Base-by-base conservation (phyloP, 2,888 invertebrate species). In the Caenorhabditis zanzibari region DNA sequence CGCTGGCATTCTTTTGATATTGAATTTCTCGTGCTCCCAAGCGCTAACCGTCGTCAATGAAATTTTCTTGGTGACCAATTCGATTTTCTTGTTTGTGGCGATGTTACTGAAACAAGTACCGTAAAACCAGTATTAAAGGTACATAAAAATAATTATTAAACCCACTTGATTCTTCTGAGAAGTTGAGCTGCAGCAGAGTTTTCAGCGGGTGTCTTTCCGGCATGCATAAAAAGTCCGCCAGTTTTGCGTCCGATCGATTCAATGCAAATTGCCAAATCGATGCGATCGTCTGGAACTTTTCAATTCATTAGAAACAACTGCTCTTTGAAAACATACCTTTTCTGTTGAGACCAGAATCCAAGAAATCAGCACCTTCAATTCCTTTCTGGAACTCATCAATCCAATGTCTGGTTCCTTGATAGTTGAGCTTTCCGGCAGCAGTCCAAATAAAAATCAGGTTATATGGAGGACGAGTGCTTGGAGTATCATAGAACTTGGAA, bases 21-120 rank as follows among this genome's bases (percentile, higher is more conserved):
- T 97, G 93, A 96, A 98, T 84, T 86, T 82, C 66, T 99, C 98
- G 92, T 99, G 98, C 92, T 98, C 97, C 98, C 98, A 99, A 5
- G 83, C 64, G 35, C 71, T 75, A 1, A 66, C 82, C 10, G 83
- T 69, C 1, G 96, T 97, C 73, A 98, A 94, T 94, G 97, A 97
- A 89, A 99, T 98, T 94, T 98, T 98, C 93, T 98, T 98, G 92
- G 98, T 97, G 28, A 90, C 86, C 26, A 92, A 32, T 26, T 90
- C 84, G 41, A 91, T 79, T 10, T 68, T 79, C 63, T 84, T 79
- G 52, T 82, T 77, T 19, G 84, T 79, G 28, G 86, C 73, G 69
- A 87, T 77, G 41, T 74, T 74, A 66, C 83, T 75, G 59, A 73
- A 82, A 82, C n/a, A 16, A 19, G 19, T 63, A 35, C 22, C 4